A percentile compares a stretch with the other conserved stretches of the same genome.
phyloP scores from a whole-genome alignment of 2,888 invertebrate genomes.

The Lepidocyrtinus sp. region DNA sequence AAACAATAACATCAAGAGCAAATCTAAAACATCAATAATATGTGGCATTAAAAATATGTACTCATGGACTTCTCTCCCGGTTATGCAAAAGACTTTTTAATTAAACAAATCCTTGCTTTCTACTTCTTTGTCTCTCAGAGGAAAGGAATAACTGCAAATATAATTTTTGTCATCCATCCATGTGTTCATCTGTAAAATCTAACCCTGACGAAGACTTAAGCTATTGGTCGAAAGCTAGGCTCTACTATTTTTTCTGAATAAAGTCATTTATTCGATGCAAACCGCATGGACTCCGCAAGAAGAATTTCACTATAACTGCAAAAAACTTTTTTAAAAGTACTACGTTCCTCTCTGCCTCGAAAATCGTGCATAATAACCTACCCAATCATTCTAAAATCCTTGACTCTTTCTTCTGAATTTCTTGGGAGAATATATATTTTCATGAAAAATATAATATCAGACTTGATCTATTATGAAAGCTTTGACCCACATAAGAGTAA shows the following conservation, averaged over 20 bases:
- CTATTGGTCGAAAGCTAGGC: too few relatives aligned
- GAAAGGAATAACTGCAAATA: background rate
- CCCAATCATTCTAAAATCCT: background rate
- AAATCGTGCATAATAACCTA: too few relatives aligned
- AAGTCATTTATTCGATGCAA: too few relatives aligned
- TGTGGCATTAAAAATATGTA: background rate
- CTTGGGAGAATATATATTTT: too few relatives aligned
- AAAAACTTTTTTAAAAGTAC: too few relatives aligned
- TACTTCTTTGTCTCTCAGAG: background rate
- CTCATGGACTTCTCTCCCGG: background rate
- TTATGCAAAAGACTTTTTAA: constrained; percentile 3
- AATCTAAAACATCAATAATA: background rate
- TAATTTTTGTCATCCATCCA: background rate
- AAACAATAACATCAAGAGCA: background rate
- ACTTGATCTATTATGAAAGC: constrained; percentile 9
- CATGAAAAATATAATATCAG: too few relatives aligned
- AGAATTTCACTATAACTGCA: too few relatives aligned
- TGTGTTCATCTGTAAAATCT: too few relatives aligned
- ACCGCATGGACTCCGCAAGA: too few relatives aligned
- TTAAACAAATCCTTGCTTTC: background rate
- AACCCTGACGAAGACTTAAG: too few relatives aligned
- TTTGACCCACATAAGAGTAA: background rate
- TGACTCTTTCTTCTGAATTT: background rate
- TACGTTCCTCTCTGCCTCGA: too few relatives aligned
- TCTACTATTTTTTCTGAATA: too few relatives aligned